Percentiles rank a stretch among this genome's conserved stretches.
Conservation (phyloP, 2,888 invertebrate species). For the Diloba caeruleocephala region DNA sequence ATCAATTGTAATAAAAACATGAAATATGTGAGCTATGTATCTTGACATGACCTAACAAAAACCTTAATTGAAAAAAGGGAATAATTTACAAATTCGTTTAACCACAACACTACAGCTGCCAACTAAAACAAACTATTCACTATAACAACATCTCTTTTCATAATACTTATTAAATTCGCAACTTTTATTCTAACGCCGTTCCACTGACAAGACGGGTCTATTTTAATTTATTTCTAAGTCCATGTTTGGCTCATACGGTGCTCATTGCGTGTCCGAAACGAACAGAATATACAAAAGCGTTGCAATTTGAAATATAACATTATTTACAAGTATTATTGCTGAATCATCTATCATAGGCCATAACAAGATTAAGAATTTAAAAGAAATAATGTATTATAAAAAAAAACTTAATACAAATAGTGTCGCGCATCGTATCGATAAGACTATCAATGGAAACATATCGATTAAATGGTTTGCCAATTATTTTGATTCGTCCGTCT, state of each 20-base stretch:
- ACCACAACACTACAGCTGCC: constrained; percentile 50
- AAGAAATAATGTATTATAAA: constrained; percentile 40
- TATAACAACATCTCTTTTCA: constrained; percentile 44
- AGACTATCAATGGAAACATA: constrained; percentile 18
- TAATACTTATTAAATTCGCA: constrained; percentile 56
- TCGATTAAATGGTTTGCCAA: constrained; percentile 11
- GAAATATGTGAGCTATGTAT: too few species aligned
- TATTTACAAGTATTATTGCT: constrained; percentile 73
- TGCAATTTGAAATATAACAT: constrained; percentile 49
- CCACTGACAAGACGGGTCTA: constrained; percentile 11
- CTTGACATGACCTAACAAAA: too few species aligned
- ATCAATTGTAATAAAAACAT: constrained; percentile 17
- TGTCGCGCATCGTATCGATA: constrained; percentile 37
- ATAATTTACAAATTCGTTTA: constrained; percentile 36
- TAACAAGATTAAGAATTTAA: constrained; percentile 50
- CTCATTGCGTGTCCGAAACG: constrained; percentile 43
- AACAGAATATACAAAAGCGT: constrained; percentile 49
- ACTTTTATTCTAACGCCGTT: constrained; percentile 30
- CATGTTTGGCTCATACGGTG: constrained; percentile 39
- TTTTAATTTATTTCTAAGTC: constrained; percentile 41
- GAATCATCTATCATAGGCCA: constrained; percentile 66
- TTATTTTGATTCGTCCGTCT: background rate
- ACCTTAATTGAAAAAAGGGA: constrained; percentile 22
- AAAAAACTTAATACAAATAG: constrained; percentile 39
- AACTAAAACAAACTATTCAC: constrained; percentile 46